Percentiles rank a stretch among this genome's conserved stretches.
Conservation (phyloP, 1,140 invertebrate genomes). For the Ephestia elutella region DNA sequence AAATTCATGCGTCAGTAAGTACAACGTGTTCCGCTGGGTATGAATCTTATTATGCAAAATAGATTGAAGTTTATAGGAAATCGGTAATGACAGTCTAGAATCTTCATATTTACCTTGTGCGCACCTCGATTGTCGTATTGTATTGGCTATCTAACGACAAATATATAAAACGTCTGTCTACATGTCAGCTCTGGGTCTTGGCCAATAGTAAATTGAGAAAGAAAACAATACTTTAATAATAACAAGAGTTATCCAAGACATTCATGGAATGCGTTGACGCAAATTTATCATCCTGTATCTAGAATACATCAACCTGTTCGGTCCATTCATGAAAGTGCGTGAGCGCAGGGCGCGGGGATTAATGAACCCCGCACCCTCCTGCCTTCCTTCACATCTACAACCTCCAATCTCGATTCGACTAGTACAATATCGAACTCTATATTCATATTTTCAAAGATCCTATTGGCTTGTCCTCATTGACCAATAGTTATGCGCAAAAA, state of each 20-base stretch:
- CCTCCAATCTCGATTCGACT: conserved; percentile 23
- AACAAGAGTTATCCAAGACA: neutral
- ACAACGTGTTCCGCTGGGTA: neutral
- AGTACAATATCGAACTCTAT: conserved; percentile 30
- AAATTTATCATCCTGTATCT: conserved; percentile 43
- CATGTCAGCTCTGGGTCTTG: too few species aligned
- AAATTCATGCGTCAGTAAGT: neutral
- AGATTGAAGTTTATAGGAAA: neutral
- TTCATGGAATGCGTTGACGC: conserved; percentile 6
- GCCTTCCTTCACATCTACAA: conserved; percentile 47
- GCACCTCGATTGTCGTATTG: too few species aligned
- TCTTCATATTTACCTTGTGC: too few species aligned
- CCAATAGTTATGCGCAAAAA: conserved; percentile 16
- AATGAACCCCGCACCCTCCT: conserved; percentile 62
- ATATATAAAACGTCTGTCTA: too few species aligned
- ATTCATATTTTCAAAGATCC: conserved; percentile 13
- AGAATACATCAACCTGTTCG: conserved; percentile 70
- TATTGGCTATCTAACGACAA: too few species aligned
- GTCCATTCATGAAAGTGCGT: conserved; percentile 74
- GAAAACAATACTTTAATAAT: too few species aligned
- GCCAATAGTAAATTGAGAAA: too few species aligned
- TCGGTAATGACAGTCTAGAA: too few species aligned
- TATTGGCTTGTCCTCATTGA: conserved; percentile 21
- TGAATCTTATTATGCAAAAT: conserved; percentile 1
- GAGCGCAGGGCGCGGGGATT: conserved; percentile 72